Conservation (phyloP, 2,113 vertebrate genomes). For the Pseudorectes ferrugineus region DNA sequence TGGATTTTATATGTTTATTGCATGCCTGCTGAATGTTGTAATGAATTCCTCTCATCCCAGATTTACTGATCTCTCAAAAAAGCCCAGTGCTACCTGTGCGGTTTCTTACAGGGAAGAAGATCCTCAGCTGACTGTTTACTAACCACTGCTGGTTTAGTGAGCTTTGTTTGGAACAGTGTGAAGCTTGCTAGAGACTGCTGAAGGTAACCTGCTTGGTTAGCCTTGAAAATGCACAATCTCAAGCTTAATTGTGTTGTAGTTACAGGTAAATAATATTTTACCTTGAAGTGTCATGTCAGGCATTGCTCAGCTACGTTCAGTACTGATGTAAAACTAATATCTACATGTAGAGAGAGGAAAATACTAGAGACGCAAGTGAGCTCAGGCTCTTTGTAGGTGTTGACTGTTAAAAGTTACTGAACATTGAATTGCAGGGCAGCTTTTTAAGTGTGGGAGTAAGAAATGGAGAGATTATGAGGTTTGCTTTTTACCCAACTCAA, state of each 20-base stretch:
- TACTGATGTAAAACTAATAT: neutral
- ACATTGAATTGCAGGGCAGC: neutral
- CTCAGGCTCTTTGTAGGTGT: neutral
- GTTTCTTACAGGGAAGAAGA: neutral
- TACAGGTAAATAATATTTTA: neutral
- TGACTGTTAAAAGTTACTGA: neutral
- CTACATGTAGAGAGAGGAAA: neutral
- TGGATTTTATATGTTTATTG: neutral
- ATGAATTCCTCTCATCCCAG: neutral
- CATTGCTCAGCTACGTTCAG: neutral
- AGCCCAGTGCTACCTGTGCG: neutral
- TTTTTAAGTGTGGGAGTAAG: neutral
- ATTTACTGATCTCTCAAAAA: neutral
- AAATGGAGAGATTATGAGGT: neutral
- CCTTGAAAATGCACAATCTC: neutral
- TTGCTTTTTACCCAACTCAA: neutral
- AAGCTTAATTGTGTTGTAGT: neutral
- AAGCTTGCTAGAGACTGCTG: neutral
- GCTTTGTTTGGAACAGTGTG: accelerated
- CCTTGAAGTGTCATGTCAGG: neutral
- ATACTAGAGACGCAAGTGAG: neutral
- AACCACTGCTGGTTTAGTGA: neutral
- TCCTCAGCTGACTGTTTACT: neutral
- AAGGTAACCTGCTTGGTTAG: neutral
- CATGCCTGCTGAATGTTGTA: neutral